These are phyloP conservation scores for Xestia sexstrigata DNA, from an alignment of 2,888 invertebrate species.

Conservation along the genomic window DNA sequence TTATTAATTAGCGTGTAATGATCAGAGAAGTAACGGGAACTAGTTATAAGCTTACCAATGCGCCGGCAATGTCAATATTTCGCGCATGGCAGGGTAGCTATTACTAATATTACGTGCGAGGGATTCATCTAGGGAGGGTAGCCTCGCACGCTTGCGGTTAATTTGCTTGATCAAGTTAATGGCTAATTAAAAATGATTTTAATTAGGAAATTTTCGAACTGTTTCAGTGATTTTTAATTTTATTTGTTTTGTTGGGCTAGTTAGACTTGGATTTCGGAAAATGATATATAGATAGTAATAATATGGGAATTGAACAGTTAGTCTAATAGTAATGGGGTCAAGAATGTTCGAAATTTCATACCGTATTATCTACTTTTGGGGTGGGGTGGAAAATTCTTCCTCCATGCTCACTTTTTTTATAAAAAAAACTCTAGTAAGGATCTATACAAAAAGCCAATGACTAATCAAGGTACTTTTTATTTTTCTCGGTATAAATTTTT, in stretches of 20 bases:
- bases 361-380: neutral
- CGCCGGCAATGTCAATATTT: slow-evolving; percentile 39
- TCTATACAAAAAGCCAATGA: neutral
- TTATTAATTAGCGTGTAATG: slow-evolving; percentile 10
- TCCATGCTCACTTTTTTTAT: neutral
- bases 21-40: slow-evolving; percentile 4
- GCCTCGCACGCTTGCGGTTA: slow-evolving; percentile 46
- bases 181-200: slow-evolving; percentile 63
- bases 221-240: neutral
- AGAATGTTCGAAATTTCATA: neutral
- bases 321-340: neutral
- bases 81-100: slow-evolving; percentile 48
- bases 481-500: neutral
- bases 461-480: neutral
- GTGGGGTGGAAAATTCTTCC: neutral
- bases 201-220: slow-evolving; percentile 50
- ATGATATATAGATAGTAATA: neutral
- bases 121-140: slow-evolving; percentile 47
- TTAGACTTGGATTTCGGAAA: neutral
- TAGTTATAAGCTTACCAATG: slow-evolving; percentile 5
- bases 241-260: slow-evolving; percentile 31
- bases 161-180: slow-evolving; percentile 61
- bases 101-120: slow-evolving; percentile 63
- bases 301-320: neutral
- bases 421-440: neutral